Evolutionary conservation across 2,113 vertebrate genomes (phyloP), one percentile per base, ranked within the genome.

Genomic region (Anguilla japonica): DNA sequence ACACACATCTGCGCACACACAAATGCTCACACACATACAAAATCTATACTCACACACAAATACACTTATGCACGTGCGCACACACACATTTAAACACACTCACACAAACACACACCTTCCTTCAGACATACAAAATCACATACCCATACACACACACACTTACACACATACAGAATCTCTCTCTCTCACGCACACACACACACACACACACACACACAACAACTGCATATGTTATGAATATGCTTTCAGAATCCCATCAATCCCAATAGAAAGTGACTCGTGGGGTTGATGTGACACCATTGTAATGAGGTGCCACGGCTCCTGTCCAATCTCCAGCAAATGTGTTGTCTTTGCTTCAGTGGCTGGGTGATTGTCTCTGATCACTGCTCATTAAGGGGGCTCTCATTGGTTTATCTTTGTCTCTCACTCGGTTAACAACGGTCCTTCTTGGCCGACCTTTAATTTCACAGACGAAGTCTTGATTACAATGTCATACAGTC

Each of bases 371-470:
- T 79, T 9, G 43, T 8, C 34, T 29, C 60, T n/a, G 50, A 57
- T 60, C 50, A 40, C 22, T n/a, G 40, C 50, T 81, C 50, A 85
- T 80, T 80, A 81, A 60, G 34, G 41, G 18, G 40, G 18, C 46
- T 84, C 79, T 80, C 39, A 80, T 34, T 22, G 1, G 29, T 85
- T 79, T 60, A 40, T 85, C 75, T 41, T 34, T 26, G 5, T 85
- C 79, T 60, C 41, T 85, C 40, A 75, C 41, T 79, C 60, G 75
- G 84, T 85, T 85, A 85, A 57, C 46, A 39, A 85, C 20, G 80
- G 0, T 39, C 43, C 71, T 80, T 85, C 43, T 26, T 50, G 43
- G 46, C 41, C 46, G 75, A 85, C 53, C 50, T 29, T 46, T 1
- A 56, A 80, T 78, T 22, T 81, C 34, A 85, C 41, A 41, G 34